These are phyloP conservation scores for Dryoscopus gambensis DNA, from an alignment of 2,113 vertebrate genomes.

Conservation along the genomic window DNA sequence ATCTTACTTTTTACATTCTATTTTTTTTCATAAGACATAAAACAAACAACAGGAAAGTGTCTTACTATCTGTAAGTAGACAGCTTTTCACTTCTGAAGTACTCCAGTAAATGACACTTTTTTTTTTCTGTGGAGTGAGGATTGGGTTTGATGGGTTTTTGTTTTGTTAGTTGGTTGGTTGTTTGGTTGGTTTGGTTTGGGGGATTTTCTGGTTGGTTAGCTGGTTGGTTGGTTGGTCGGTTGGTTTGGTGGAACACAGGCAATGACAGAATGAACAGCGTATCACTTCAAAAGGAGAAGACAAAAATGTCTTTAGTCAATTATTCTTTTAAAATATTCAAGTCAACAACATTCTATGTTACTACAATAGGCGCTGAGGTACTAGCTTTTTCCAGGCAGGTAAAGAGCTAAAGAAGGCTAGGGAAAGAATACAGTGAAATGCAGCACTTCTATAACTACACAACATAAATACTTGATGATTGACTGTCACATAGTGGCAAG, in stretches of 20 bases:
- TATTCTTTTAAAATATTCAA: neutral
- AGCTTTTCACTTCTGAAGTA: neutral
- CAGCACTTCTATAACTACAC: neutral
- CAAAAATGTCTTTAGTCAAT: neutral
- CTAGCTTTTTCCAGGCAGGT: neutral
- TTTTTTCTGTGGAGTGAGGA: rapidly evolving
- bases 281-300: neutral
- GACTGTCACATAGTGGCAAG: neutral
- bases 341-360: neutral
- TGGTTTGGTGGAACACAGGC: neutral
- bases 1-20: neutral
- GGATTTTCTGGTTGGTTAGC: neutral
- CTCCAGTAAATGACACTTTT: neutral
- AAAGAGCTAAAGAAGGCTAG: neutral
- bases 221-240: neutral
- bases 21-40: neutral
- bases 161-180: neutral
- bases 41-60: neutral
- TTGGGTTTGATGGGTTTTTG: too few relatives aligned
- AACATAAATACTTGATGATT: neutral
- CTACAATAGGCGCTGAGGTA: neutral
- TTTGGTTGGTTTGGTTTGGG: neutral
- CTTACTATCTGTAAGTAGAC: neutral
- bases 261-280: neutral
- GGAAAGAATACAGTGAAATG: neutral